Conservation (phyloP, 2,888 invertebrate genomes). For the Orthosia gothica region DNA sequence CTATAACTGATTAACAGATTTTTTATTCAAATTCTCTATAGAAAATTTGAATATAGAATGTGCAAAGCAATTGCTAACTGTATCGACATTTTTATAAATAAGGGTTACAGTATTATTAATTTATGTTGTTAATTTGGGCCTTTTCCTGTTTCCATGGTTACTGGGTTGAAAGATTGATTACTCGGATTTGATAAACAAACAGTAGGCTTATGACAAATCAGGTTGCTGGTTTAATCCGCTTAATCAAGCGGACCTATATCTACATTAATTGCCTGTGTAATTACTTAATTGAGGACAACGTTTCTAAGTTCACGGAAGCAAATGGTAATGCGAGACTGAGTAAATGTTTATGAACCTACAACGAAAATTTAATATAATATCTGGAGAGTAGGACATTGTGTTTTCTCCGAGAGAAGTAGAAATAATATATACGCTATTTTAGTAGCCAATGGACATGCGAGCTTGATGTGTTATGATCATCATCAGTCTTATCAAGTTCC, state of each 20-base stretch:
- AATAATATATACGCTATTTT: no score
- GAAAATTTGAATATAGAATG: no score
- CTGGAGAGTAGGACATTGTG: neutral
- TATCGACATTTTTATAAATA: no score
- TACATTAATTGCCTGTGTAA: neutral
- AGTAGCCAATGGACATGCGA: no score
- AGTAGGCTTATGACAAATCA: neutral
- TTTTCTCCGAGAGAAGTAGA: no score
- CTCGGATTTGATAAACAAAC: constrained; percentile 2
- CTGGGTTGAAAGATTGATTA: constrained; percentile 5
- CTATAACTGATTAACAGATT: no score
- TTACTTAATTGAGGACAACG: neutral
- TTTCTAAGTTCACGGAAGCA: neutral
- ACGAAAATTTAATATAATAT: neutral
- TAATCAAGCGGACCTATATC: neutral
- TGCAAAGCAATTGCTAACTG: no score
- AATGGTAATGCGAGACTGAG: neutral
- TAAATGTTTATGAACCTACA: neutral
- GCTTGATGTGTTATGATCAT: no score
- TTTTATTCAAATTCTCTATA: no score
- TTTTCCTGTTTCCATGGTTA: neutral
- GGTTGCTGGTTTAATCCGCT: neutral
- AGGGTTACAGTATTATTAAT: neutral
- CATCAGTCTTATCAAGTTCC: no score
- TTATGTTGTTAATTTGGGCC: neutral